Evolutionary conservation across 2,797 vertebrate genomes (phyloP).

Genomic region (Momotus momota): DNA sequence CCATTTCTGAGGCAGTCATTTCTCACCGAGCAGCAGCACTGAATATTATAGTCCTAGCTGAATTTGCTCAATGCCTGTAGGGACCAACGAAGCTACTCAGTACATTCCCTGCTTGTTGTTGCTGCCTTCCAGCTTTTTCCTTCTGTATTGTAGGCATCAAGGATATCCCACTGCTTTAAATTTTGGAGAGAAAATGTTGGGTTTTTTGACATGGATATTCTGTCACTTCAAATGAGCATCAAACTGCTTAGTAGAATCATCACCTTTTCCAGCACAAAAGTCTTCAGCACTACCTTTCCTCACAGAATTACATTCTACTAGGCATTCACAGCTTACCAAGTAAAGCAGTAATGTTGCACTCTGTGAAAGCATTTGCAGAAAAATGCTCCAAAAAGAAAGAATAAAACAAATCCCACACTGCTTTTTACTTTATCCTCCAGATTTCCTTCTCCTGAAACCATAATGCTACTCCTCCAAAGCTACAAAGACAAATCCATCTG

Average conservation of each 20-base stretch:
- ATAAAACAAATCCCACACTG: background rate
- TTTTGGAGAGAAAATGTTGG: background rate
- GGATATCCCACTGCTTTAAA: background rate
- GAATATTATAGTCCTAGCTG: background rate
- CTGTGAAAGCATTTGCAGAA: background rate
- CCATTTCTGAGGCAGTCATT: background rate
- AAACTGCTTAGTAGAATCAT: background rate
- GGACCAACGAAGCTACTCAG: background rate
- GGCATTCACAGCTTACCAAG: background rate
- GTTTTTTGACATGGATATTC: background rate
- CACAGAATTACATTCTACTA: background rate
- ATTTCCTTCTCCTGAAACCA: constrained; percentile 2
- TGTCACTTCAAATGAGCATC: background rate
- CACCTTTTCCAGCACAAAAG: background rate
- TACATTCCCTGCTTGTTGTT: background rate
- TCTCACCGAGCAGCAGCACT: background rate
- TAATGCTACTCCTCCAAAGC: background rate
- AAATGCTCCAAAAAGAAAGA: background rate
- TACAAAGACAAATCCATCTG: constrained; percentile 18
- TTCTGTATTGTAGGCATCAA: background rate
- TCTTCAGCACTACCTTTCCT: background rate
- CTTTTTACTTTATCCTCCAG: constrained; percentile 12
- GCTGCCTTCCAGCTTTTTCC: background rate
- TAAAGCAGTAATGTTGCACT: background rate
- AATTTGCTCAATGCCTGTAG: background rate